Conservation (phyloP, 1,140 invertebrate genomes). For the Formica selysi region DNA sequence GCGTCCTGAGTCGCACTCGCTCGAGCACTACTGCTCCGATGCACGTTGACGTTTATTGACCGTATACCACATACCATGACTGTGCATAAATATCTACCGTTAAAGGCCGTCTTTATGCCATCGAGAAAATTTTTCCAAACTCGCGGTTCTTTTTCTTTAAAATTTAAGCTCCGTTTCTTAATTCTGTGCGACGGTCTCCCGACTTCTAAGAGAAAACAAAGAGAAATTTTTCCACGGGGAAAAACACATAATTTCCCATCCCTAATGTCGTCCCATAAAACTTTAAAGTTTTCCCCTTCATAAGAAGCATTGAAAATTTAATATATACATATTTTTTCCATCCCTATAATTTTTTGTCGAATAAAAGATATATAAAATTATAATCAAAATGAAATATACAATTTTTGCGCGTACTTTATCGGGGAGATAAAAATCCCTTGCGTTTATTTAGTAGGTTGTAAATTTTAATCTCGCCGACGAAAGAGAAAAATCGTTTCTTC, state of each 20-base stretch:
- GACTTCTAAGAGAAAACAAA: not conserved
- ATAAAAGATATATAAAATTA: not conserved
- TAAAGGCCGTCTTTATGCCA: constrained; percentile 1
- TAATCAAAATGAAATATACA: not conserved
- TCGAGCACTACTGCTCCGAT: constrained; percentile 13
- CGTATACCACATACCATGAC: constrained; percentile 33
- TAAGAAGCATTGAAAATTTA: too few species aligned
- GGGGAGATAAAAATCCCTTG: not conserved
- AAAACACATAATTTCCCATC: too few species aligned
- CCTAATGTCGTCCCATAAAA: too few species aligned
- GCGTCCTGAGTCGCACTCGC: constrained; percentile 12
- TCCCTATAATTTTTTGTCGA: not conserved
- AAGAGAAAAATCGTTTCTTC: not conserved
- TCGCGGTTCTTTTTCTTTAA: not conserved
- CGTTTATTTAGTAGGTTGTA: not conserved
- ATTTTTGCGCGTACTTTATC: not conserved
- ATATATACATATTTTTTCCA: not conserved
- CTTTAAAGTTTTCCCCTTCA: not conserved
- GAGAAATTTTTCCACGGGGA: not conserved
- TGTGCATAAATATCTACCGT: constrained; percentile 9
- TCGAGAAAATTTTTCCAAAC: not conserved
- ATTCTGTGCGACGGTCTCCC: not conserved
- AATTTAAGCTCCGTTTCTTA: not conserved
- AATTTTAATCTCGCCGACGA: not conserved
- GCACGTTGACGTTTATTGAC: constrained; percentile 51